These are phyloP conservation scores for Ceratina calcarata DNA, from an alignment of 1,140 invertebrate genomes.

Conservation along the genomic window DNA sequence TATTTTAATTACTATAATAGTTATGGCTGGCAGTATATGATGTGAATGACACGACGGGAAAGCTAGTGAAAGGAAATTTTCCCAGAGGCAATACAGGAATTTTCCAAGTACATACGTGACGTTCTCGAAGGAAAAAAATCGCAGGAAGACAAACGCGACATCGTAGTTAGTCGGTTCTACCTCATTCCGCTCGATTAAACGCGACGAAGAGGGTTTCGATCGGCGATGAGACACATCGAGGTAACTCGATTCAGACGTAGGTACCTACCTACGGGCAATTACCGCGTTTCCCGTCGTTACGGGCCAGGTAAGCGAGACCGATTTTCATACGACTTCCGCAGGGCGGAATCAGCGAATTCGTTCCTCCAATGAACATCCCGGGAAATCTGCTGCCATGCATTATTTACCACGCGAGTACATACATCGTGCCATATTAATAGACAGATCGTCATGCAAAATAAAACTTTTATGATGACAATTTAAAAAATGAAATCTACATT, in stretches of 20 bases:
- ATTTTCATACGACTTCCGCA: conserved; percentile 76
- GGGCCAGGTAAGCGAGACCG: conserved; percentile 75
- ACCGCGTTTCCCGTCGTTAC: conserved; percentile 77
- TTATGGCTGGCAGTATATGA: too few species aligned
- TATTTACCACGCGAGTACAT: conserved; percentile 13
- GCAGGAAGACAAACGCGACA: too few species aligned
- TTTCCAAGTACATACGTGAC: too few species aligned
- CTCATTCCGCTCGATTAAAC: conserved; percentile 75
- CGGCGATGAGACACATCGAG: conserved; percentile 67
- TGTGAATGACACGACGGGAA: too few species aligned
- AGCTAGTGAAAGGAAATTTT: too few species aligned
- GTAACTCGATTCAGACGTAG: conserved; percentile 57
- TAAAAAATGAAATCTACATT: too few species aligned
- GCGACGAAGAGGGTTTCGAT: conserved; percentile 69
- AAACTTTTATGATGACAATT: too few species aligned
- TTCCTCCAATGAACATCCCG: conserved; percentile 42
- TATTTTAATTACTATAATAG: too few species aligned
- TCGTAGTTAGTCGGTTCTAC: conserved; percentile 57
- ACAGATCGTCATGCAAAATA: too few species aligned
- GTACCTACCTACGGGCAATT: conserved; percentile 66
- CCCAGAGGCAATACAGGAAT: too few species aligned
- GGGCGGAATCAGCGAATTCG: conserved; percentile 42
- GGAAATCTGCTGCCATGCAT: conserved; percentile 30
- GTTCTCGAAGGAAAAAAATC: too few species aligned
- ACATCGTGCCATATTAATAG: too few species aligned